Evolutionary conservation across 1,140 invertebrate genomes (phyloP).

Genomic region (Planococcus citri): DNA sequence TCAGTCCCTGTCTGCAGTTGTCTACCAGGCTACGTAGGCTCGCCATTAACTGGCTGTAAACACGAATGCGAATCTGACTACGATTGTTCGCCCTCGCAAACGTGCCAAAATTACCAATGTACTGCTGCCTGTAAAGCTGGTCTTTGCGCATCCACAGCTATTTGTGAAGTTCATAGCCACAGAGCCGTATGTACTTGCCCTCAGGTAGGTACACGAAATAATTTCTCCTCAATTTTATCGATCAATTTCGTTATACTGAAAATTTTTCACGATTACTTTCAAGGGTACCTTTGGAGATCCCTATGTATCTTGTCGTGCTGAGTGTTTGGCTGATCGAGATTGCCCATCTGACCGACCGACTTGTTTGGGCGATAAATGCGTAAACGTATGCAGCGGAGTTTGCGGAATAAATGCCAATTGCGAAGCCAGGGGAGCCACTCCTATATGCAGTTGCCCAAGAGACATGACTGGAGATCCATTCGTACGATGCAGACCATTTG

Average conservation of each 20-base stretch:
- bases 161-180: constrained; percentile 64
- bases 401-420: constrained; percentile 72
- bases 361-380: constrained; percentile 65
- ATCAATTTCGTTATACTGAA: neutral
- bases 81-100: constrained; percentile 54
- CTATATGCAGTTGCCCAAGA: constrained; percentile 69
- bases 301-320: constrained; percentile 53
- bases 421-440: constrained; percentile 57
- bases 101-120: constrained; percentile 64
- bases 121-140: constrained; percentile 52
- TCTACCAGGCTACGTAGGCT: constrained; percentile 53
- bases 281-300: constrained; percentile 63
- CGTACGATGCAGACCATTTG: constrained; percentile 61
- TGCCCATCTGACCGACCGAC: constrained; percentile 62
- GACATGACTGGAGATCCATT: constrained; percentile 81
- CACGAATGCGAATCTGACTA: constrained; percentile 63
- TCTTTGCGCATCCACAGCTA: constrained; percentile 63
- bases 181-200: constrained; percentile 68
- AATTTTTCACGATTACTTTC: constrained; percentile 17
- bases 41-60: constrained; percentile 56
- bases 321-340: constrained; percentile 57
- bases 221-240: neutral
- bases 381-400: constrained; percentile 58
- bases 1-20: constrained; percentile 62
- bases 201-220: constrained; percentile 37